Evolutionary conservation across 2,797 vertebrate genomes (phyloP).

Genomic region (Cossypha heuglini): DNA sequence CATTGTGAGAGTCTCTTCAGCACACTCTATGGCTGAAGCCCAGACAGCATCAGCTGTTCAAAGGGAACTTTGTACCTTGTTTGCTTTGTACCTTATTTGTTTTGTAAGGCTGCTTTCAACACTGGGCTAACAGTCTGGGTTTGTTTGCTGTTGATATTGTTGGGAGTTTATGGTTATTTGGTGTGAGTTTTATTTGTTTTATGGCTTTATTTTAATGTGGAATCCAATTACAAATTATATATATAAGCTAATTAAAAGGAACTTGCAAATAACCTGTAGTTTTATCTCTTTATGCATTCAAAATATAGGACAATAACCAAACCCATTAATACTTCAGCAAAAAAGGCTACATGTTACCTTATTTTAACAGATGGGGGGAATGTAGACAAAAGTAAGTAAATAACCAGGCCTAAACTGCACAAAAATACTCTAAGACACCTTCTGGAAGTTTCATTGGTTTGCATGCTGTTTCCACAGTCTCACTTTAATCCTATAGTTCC

Average conservation of each 20-base stretch:
- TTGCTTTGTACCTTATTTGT: neutral
- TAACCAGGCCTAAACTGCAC: neutral
- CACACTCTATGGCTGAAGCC: neutral
- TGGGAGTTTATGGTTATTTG: neutral
- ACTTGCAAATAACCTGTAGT: neutral
- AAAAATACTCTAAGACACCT: neutral
- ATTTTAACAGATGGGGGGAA: neutral
- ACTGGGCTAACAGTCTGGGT: neutral
- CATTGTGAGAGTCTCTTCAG: neutral
- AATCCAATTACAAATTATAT: neutral
- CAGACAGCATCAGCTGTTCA: neutral
- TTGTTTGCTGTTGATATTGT: neutral
- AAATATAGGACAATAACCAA: neutral
- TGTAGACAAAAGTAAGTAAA: neutral
- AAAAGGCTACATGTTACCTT: neutral
- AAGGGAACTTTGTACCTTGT: neutral
- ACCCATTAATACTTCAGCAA: neutral
- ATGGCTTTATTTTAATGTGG: neutral
- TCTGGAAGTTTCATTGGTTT: neutral
- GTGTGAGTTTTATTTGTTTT: rapidly evolving
- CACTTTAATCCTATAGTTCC: neutral
- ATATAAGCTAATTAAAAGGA: neutral
- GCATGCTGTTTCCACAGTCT: neutral
- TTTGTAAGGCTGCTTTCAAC: neutral
- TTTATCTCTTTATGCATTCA: neutral